Percentiles rank a stretch among this genome's conserved stretches.
These are phyloP conservation scores for Cynopterus sphinx DNA, from an alignment of 2,797 vertebrate genomes.

Conservation along the genomic window DNA sequence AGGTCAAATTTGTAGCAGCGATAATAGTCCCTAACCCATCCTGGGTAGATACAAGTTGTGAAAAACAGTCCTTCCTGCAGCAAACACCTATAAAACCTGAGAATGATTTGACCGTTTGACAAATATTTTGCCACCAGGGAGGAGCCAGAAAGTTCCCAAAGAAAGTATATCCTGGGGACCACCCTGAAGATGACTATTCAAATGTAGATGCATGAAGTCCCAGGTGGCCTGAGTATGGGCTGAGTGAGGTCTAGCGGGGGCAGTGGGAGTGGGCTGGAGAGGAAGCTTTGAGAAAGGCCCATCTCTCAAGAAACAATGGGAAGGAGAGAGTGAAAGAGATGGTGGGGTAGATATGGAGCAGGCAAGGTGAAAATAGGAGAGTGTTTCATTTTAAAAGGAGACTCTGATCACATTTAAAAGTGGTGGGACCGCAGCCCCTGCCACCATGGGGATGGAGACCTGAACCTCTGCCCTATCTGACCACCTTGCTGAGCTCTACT, in stretches of 20 bases:
- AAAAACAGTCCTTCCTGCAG: not conserved
- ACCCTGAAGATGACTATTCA: not conserved
- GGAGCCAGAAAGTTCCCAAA: not conserved
- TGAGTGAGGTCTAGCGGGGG: not conserved
- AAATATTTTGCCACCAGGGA: not conserved
- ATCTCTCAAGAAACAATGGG: not conserved
- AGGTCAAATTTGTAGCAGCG: not conserved
- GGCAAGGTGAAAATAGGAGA: too few species aligned
- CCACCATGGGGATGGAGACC: not conserved
- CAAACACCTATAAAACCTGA: not conserved
- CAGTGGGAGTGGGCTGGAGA: not conserved
- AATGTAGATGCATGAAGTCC: too few species aligned
- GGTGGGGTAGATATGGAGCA: too few species aligned
- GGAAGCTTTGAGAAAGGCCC: not conserved
- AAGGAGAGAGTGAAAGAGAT: not conserved
- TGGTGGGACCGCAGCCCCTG: accelerated
- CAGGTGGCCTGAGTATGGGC: not conserved
- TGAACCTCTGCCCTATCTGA: too few species aligned
- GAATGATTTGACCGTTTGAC: too few species aligned
- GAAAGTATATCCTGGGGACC: accelerated
- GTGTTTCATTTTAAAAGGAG: not conserved
- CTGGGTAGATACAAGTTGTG: too few species aligned
- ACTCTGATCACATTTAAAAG: not conserved
- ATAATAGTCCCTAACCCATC: too few species aligned
- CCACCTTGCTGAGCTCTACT: not conserved